phyloP scores from a whole-genome alignment of 2,888 invertebrate genomes.

The Caradrina clavipalpis region DNA sequence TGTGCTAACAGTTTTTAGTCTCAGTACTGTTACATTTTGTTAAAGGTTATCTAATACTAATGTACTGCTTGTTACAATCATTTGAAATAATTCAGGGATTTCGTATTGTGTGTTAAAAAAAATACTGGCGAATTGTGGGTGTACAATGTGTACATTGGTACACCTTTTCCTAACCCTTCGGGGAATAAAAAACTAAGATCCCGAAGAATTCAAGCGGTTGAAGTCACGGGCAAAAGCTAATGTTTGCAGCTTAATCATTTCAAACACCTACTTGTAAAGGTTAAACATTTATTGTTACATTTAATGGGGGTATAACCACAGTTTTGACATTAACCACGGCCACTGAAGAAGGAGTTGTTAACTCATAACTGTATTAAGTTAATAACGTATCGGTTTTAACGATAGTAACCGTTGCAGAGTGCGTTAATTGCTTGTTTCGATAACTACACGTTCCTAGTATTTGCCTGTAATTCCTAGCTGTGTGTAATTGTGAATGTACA shows the following conservation, averaged over 20 bases:
- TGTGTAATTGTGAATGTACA: constrained; percentile 17
- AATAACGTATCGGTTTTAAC: constrained; percentile 38
- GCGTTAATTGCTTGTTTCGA: constrained; percentile 12
- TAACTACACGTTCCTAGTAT: constrained; percentile 26
- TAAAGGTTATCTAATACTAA: constrained; percentile 14
- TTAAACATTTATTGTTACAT: background rate
- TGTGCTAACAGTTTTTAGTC: constrained; percentile 48
- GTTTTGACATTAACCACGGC: background rate
- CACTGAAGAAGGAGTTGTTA: constrained; percentile 8
- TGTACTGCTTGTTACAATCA: background rate
- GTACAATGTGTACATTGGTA: too few species aligned
- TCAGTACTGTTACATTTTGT: constrained; percentile 22
- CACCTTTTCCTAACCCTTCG: too few species aligned
- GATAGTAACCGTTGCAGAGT: constrained; percentile 15
- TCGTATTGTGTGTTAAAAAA: too few species aligned
- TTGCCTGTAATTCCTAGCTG: constrained; percentile 11
- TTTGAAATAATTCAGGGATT: background rate
- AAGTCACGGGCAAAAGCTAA: too few species aligned
- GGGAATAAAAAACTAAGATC: too few species aligned
- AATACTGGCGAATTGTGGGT: too few species aligned
- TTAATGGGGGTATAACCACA: background rate
- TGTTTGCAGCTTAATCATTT: background rate
- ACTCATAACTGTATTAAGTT: constrained; percentile 26
- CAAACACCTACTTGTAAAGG: background rate
- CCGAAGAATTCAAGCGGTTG: too few species aligned